Conservation (phyloP, 2,888 invertebrate genomes). For the Scrobipalpa atriplicella region DNA sequence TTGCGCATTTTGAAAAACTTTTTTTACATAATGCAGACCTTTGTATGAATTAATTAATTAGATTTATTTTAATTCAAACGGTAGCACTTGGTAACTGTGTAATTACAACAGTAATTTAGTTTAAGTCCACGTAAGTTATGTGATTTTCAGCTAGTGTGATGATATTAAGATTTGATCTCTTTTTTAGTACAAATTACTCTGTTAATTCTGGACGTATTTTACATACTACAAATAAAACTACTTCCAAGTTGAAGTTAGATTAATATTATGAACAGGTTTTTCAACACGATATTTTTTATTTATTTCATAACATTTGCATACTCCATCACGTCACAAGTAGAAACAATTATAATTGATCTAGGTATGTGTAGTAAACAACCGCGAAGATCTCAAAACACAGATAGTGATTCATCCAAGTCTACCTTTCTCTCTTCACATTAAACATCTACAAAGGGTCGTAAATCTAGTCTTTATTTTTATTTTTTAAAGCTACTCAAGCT, state of each 20-base stretch:
- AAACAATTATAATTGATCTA: too few relatives aligned
- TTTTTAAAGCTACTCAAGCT: slow-evolving; percentile 6
- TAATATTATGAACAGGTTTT: too few relatives aligned
- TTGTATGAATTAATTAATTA: slow-evolving; percentile 1
- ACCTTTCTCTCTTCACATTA: background rate
- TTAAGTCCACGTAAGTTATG: background rate
- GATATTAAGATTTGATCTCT: background rate
- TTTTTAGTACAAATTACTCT: too few relatives aligned
- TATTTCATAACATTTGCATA: too few relatives aligned
- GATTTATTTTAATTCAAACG: background rate
- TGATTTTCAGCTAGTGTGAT: background rate
- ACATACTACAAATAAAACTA: too few relatives aligned
- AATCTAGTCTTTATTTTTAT: background rate
- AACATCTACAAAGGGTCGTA: background rate
- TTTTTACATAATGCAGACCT: slow-evolving; percentile 9
- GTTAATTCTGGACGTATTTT: too few relatives aligned
- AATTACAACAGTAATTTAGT: background rate
- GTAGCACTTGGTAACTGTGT: slow-evolving; percentile 2
- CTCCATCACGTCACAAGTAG: too few relatives aligned
- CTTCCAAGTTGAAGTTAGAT: too few relatives aligned
- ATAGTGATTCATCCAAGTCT: background rate
- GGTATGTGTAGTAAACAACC: too few relatives aligned
- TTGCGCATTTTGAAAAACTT: background rate
- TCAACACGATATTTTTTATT: too few relatives aligned
- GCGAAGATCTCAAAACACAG: too few relatives aligned